Evolutionary conservation across 2,888 invertebrate genomes (phyloP).

Genomic region (Galerucella calmariensis): DNA sequence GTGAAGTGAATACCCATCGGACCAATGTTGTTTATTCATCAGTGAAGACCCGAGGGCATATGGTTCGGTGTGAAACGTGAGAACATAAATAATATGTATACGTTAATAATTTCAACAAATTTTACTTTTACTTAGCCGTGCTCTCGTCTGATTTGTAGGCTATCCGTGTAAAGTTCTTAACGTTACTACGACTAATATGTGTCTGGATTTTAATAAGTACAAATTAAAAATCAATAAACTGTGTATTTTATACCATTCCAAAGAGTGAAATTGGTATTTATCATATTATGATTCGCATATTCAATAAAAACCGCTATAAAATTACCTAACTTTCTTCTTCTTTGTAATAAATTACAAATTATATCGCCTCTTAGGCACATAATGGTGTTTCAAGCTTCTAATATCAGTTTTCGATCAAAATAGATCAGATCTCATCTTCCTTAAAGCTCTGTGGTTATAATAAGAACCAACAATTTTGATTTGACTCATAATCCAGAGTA

Average conservation of each 20-base stretch:
- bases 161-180: constrained; percentile 16
- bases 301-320: neutral
- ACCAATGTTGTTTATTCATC: constrained; percentile 34
- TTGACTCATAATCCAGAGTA: no score
- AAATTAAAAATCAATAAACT: constrained; percentile 6
- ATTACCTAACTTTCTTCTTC: neutral
- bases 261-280: neutral
- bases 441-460: no score
- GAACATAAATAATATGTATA: constrained; percentile 35
- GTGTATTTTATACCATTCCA: neutral
- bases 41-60: constrained; percentile 26
- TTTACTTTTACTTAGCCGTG: constrained; percentile 31
- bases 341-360: neutral
- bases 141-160: constrained; percentile 20
- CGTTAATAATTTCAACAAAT: constrained; percentile 37
- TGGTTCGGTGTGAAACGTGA: constrained; percentile 33
- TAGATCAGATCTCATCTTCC: no score
- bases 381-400: no score
- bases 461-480: no score
- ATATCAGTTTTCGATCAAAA: no score
- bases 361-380: neutral
- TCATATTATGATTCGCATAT: neutral
- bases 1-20: constrained; percentile 23
- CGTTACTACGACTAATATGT: constrained; percentile 1
- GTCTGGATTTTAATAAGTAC: constrained; percentile 5